phyloP scores from a whole-genome alignment of 2,797 vertebrate genomes.

The Coreius guichenoti region DNA sequence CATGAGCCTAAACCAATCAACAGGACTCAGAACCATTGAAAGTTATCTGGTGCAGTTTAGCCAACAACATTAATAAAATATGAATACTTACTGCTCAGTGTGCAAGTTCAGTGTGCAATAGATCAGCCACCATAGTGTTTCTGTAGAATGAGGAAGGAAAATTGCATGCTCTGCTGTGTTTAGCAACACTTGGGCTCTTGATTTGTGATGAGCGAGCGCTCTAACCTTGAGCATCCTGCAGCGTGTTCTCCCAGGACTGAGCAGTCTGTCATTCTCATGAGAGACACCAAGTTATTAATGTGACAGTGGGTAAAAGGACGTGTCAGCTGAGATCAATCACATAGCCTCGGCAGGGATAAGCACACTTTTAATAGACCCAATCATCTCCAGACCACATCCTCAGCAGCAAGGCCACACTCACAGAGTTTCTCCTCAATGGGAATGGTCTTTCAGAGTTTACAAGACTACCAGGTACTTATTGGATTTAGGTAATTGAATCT shows the following conservation, averaged over 20 bases:
- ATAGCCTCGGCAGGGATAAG: slow-evolving; percentile 61
- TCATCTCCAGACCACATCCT: slow-evolving; percentile 60
- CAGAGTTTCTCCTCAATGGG: neutral
- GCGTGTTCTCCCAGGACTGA: slow-evolving; percentile 51
- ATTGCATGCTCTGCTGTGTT: slow-evolving; percentile 10
- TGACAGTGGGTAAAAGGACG: slow-evolving; percentile 79
- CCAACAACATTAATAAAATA: neutral
- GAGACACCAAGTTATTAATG: slow-evolving; percentile 72
- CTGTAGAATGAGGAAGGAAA: neutral
- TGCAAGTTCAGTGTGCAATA: neutral
- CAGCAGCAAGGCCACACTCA: slow-evolving; percentile 13
- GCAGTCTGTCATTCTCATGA: slow-evolving; percentile 72
- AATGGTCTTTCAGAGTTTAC: slow-evolving; percentile 51
- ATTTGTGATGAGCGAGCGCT: slow-evolving; percentile 40
- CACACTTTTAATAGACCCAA: slow-evolving; percentile 74
- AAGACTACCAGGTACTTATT: slow-evolving; percentile 12
- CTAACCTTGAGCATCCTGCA: slow-evolving; percentile 49
- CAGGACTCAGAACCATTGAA: neutral
- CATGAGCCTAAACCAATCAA: neutral
- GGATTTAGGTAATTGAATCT: slow-evolving; percentile 3
- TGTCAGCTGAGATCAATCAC: slow-evolving; percentile 76
- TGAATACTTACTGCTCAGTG: neutral
- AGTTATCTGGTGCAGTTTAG: slow-evolving; percentile 10
- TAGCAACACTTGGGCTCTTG: neutral
- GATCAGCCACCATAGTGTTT: slow-evolving; percentile 6